These are phyloP conservation scores for Dyspetes luteomarginatus DNA, from an alignment of 2,888 invertebrate genomes.

Conservation along the genomic window DNA sequence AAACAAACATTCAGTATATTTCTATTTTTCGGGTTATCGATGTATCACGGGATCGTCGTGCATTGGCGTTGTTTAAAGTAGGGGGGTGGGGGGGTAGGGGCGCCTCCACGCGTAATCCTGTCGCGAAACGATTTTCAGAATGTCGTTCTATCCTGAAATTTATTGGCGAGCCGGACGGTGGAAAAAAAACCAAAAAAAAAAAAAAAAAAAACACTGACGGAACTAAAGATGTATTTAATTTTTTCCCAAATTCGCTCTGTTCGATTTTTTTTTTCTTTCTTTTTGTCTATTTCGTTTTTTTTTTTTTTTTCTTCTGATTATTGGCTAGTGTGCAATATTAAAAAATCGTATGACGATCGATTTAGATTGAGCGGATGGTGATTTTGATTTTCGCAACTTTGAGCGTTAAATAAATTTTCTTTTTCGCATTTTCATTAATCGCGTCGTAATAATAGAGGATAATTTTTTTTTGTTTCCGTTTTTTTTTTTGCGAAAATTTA, in stretches of 20 bases:
- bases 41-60: conserved; percentile 49
- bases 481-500: too few relatives aligned
- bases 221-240: conserved; percentile 1
- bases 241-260: background rate
- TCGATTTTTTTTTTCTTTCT: conserved; percentile 23
- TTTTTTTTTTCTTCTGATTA: conserved; percentile 40
- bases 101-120: conserved; percentile 43
- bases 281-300: conserved; percentile 6
- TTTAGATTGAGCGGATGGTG: too few relatives aligned
- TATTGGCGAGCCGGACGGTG: conserved; percentile 61
- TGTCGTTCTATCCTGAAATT: conserved; percentile 42
- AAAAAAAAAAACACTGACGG: conserved; percentile 16
- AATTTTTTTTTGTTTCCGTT: background rate
- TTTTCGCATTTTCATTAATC: background rate
- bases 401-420: background rate
- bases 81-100: background rate
- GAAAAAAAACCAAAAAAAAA: conserved; percentile 39
- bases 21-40: conserved; percentile 49
- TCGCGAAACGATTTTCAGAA: conserved; percentile 1
- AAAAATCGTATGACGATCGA: conserved; percentile 36
- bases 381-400: conserved; percentile 21
- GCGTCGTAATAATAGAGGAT: background rate
- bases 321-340: conserved; percentile 78
- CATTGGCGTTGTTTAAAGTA: conserved; percentile 48
- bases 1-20: conserved; percentile 43